phyloP scores from a whole-genome alignment of 2,797 vertebrate genomes.

The Petrocephalus schoutedeni region DNA sequence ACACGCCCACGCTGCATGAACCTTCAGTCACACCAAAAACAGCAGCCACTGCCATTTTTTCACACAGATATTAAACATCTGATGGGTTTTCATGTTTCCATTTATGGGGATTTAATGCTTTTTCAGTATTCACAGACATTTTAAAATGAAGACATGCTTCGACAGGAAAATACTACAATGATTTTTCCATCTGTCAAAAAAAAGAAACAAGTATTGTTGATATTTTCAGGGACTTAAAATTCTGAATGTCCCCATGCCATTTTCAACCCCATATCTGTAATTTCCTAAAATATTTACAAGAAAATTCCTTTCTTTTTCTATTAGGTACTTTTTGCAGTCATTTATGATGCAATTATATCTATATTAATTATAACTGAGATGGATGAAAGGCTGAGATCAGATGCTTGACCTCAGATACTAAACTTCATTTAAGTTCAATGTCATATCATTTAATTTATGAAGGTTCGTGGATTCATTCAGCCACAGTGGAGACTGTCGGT shows the following conservation, averaged over 20 bases:
- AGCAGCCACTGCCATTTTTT: neutral
- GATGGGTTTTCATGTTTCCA: neutral
- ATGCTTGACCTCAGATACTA: neutral
- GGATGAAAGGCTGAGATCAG: neutral
- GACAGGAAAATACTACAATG: slow-evolving; percentile 31
- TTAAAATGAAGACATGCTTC: neutral
- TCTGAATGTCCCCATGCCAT: slow-evolving; percentile 13
- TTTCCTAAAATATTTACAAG: neutral
- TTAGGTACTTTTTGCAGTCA: neutral
- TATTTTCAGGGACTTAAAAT: slow-evolving; percentile 2
- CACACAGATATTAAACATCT: neutral
- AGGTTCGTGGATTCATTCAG: neutral
- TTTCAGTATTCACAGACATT: neutral
- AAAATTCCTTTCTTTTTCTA: neutral
- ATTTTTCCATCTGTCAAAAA: slow-evolving; percentile 27
- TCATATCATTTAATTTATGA: neutral
- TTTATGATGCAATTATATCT: neutral
- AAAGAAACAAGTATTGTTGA: neutral
- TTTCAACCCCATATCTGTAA: slow-evolving; percentile 20
- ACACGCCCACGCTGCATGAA: neutral
- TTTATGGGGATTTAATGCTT: slow-evolving; percentile 2
- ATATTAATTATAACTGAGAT: neutral
- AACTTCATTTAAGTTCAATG: neutral
- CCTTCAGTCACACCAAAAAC: neutral
- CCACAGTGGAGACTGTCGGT: neutral